A percentile compares a stretch with the other conserved stretches of the same genome.
These are phyloP conservation scores for Platycheirus rosarum DNA, from an alignment of 2,888 invertebrate genomes.

Conservation along the genomic window DNA sequence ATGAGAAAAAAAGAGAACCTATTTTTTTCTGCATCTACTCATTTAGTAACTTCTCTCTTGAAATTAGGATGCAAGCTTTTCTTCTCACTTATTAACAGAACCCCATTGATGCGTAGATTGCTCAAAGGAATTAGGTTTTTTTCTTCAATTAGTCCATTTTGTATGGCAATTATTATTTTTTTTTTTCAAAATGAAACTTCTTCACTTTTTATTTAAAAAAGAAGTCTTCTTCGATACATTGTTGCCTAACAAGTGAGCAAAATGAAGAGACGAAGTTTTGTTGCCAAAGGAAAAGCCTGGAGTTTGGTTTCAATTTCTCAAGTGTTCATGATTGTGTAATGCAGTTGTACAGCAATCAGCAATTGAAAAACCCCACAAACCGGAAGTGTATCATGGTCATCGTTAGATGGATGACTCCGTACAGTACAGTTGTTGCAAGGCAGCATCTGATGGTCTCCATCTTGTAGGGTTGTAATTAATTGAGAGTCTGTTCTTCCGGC, in stretches of 20 bases:
- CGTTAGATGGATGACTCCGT: conserved; percentile 29
- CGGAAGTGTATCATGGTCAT: conserved; percentile 26
- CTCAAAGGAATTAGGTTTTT: too few species aligned
- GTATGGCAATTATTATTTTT: conserved; percentile 24
- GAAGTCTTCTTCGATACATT: not conserved
- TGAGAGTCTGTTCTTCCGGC: conserved; percentile 11
- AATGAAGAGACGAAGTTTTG: not conserved
- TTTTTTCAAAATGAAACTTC: not conserved
- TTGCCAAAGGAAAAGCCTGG: not conserved
- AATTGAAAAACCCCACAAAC: conserved; percentile 49
- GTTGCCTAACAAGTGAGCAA: conserved; percentile 3
- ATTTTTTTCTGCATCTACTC: too few species aligned
- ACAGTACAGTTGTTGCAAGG: conserved; percentile 27
- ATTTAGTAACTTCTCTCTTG: too few species aligned
- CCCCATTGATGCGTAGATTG: too few species aligned
- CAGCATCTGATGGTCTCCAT: not conserved
- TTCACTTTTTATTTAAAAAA: not conserved
- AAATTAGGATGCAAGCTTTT: too few species aligned
- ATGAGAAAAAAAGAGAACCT: too few species aligned
- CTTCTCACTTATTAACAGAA: too few species aligned
- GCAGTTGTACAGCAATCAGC: conserved; percentile 60
- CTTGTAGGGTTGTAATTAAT: conserved; percentile 44
- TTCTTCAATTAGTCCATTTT: too few species aligned
- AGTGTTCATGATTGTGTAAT: conserved; percentile 55
- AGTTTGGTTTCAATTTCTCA: conserved; percentile 49